These are phyloP conservation scores for Conistra vaccinii DNA, from an alignment of 2,888 invertebrate genomes.

Conservation along the genomic window DNA sequence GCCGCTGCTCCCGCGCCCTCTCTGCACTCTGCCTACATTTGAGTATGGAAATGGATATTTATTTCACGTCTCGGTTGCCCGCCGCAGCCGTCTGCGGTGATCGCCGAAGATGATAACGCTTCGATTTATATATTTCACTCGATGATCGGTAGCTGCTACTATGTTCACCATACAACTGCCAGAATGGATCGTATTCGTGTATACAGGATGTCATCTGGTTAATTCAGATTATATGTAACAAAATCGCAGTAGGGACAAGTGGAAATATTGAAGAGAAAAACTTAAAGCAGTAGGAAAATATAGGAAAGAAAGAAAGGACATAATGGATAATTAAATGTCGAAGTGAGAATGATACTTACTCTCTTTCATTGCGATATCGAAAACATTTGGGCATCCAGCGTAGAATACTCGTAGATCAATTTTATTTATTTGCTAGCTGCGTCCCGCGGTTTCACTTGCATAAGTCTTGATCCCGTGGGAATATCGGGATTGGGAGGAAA, in stretches of 20 bases:
- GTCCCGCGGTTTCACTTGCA: too few species aligned
- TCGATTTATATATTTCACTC: conserved; percentile 90
- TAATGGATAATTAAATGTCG: not conserved
- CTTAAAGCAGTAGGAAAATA: not conserved
- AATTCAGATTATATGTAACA: conserved; percentile 2
- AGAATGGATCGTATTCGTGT: conserved; percentile 73
- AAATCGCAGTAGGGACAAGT: not conserved
- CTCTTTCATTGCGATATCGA: not conserved
- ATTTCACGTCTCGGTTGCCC: conserved; percentile 83
- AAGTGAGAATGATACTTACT: not conserved
- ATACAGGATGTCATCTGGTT: conserved; percentile 71
- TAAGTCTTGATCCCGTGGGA: too few species aligned
- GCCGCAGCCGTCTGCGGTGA: conserved; percentile 84
- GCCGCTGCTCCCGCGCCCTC: conserved; percentile 74
- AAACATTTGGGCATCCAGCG: not conserved
- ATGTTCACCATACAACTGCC: conserved; percentile 84
- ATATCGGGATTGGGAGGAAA: too few species aligned
- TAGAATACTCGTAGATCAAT: not conserved
- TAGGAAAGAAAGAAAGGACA: not conserved
- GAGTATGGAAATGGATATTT: conserved; percentile 90
- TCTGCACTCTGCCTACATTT: conserved; percentile 78
- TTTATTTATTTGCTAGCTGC: too few species aligned
- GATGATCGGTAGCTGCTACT: conserved; percentile 88
- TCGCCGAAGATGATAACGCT: conserved; percentile 88
- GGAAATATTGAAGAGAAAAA: not conserved